Base-by-base conservation (phyloP, 2,888 invertebrate genomes). In the Orthosia gracilis region DNA sequence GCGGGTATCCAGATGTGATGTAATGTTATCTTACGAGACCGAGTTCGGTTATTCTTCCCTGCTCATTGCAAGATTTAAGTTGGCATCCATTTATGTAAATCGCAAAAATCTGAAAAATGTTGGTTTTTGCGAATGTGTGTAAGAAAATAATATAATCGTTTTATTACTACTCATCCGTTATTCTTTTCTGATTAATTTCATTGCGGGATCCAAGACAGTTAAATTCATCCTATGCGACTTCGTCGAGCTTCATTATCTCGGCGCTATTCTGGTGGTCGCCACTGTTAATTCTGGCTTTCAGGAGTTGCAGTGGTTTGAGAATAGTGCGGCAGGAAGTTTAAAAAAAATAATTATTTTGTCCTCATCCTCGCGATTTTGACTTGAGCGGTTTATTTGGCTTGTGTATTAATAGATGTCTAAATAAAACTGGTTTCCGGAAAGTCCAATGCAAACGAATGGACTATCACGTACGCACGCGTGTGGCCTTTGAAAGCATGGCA, bases 401-500 rank as follows among this genome's bases (percentile, higher is more conserved):
- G 11, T 52, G 4, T 55, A 55, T 15, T 54, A n/a, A 17, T 45
- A 52, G 23, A 18, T 18, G 55, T 21, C 3, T n/a, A 23, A 63
- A 55, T 26, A 50, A 26, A 55, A 26, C 45, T 65, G 15, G 40
- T 50, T 58, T 45, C 50, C 9, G 21, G 52, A 50, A 76, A 76
- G 3, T 26, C 15, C 17, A 7, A 26, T 49, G n/a, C 47, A 50
- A 73, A 45, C 17, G 26, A 12, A 17, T 13, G 7, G 47, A 3
- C 21, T 71, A 31, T 45, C 11, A 57, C 49, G n/a, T 18, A 62
- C 12, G 23, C n/a, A 47, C 0, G 23, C 23, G 47, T 0, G 23
- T n/a, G 47, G 31, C 40, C 7, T 21, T 49, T 15, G 15, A 55
- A n/a, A 55, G 21, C 21, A 45, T 21, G 63, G n/a, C 26, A n/a